phyloP scores from a whole-genome alignment of 92 coral and sea anemone genomes.

The Muricea muricata region DNA sequence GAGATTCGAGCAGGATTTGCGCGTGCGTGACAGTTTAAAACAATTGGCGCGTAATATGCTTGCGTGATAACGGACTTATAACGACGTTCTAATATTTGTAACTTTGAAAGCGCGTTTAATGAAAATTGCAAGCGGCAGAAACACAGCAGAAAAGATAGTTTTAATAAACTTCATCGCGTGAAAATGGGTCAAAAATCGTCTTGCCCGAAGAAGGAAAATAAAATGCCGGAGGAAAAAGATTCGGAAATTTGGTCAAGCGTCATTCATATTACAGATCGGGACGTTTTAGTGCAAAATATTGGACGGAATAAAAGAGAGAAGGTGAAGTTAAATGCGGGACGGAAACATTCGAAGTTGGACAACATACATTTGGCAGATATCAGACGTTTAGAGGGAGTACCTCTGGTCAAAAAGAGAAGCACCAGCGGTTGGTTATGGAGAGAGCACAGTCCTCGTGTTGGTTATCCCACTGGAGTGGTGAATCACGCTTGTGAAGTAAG shows the following conservation, averaged over 20 bases:
- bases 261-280: slow-evolving; percentile 33
- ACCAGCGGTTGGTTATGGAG: background rate
- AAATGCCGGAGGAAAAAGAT: background rate
- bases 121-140: too few relatives aligned
- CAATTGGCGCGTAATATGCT: background rate
- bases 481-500: background rate
- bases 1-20: background rate
- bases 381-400: slow-evolving; percentile 9
- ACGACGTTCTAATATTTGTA: too few relatives aligned
- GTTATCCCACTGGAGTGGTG: background rate
- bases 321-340: background rate
- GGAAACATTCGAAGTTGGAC: background rate
- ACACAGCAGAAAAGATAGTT: too few relatives aligned
- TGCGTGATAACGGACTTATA: background rate
- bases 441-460: too few relatives aligned
- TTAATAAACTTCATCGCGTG: too few relatives aligned
- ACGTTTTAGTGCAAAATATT: slow-evolving; percentile 3
- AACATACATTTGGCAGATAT: slow-evolving; percentile 14
- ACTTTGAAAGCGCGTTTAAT: too few relatives aligned
- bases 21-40: background rate
- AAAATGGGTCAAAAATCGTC: background rate
- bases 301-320: background rate
- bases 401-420: background rate
- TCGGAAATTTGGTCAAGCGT: slow-evolving; percentile 2
- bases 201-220: background rate